Conservation (phyloP, 2,888 invertebrate genomes). For the Thecocarcelia acutangulata region DNA sequence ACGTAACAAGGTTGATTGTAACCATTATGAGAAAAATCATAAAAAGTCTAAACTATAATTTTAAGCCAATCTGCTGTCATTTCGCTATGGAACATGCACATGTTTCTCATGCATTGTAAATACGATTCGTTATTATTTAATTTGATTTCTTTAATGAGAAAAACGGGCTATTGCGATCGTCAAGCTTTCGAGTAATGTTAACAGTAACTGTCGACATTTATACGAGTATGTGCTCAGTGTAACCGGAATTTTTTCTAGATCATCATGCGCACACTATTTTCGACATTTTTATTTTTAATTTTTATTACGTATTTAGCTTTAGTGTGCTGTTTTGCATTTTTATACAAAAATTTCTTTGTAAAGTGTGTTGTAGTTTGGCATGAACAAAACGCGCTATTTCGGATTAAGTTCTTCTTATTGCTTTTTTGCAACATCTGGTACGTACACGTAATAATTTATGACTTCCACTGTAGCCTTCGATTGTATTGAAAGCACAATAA, state of each 20-base stretch:
- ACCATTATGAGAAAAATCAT: too few relatives aligned
- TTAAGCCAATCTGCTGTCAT: too few relatives aligned
- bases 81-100: too few relatives aligned
- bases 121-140: too few relatives aligned
- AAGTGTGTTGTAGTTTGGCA: constrained; percentile 10
- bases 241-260: constrained; percentile 9
- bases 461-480: constrained; percentile 65
- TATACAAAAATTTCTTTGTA: constrained; percentile 26
- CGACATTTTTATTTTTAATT: constrained; percentile 34
- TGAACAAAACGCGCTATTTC: constrained; percentile 1
- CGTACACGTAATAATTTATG: constrained; percentile 61
- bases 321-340: constrained; percentile 13
- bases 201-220: too few relatives aligned
- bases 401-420: constrained; percentile 9
- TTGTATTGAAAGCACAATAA: constrained; percentile 53
- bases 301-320: constrained; percentile 25
- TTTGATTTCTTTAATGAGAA: too few relatives aligned
- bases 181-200: too few relatives aligned
- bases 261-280: constrained; percentile 43
- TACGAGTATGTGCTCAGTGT: neutral
- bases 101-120: too few relatives aligned
- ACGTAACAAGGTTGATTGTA: too few relatives aligned
- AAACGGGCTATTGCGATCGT: too few relatives aligned
- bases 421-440: constrained; percentile 61
- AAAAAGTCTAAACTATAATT: too few relatives aligned